Evolutionary conservation across 2,113 vertebrate species (phyloP).

Genomic region (Ceyx margarethae): DNA sequence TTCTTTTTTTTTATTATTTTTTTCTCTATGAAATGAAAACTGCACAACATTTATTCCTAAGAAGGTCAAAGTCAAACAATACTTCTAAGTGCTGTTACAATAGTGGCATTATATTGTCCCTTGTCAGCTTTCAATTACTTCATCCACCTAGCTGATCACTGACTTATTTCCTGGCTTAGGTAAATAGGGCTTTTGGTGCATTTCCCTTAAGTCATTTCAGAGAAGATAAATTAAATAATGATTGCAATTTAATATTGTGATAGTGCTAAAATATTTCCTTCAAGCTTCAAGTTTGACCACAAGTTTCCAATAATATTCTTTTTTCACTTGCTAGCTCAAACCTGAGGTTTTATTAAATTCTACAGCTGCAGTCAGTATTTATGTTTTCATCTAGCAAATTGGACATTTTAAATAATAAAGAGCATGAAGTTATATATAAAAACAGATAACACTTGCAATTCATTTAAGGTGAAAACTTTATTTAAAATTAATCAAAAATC

Average conservation of each 20-base stretch:
- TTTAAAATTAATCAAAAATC: constrained; percentile 68
- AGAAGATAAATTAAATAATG: constrained; percentile 85
- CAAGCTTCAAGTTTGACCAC: constrained; percentile 82
- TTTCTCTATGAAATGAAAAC: constrained; percentile 62
- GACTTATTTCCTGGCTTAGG: constrained; percentile 79
- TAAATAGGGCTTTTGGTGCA: constrained; percentile 75
- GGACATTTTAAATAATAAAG: constrained; percentile 79
- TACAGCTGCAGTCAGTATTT: constrained; percentile 85
- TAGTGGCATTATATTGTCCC: constrained; percentile 76
- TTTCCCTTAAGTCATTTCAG: constrained; percentile 78
- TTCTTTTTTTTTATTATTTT: not conserved
- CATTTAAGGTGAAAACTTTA: constrained; percentile 68
- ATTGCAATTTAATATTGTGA: constrained; percentile 84
- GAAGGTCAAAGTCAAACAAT: constrained; percentile 70
- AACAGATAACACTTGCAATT: constrained; percentile 69
- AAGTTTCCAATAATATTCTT: constrained; percentile 84
- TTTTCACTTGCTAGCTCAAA: constrained; percentile 78
- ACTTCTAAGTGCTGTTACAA: constrained; percentile 73
- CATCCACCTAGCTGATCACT: constrained; percentile 75
- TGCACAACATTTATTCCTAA: constrained; percentile 64
- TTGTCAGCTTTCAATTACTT: constrained; percentile 77
- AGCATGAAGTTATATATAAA: constrained; percentile 70
- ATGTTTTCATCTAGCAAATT: constrained; percentile 78
- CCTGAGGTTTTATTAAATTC: constrained; percentile 84
- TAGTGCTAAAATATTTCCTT: constrained; percentile 86